Percentiles rank a stretch among this genome's conserved stretches.
phyloP scores from a whole-genome alignment of 2,113 vertebrate species.

The Acanthochromis polyacanthus region DNA sequence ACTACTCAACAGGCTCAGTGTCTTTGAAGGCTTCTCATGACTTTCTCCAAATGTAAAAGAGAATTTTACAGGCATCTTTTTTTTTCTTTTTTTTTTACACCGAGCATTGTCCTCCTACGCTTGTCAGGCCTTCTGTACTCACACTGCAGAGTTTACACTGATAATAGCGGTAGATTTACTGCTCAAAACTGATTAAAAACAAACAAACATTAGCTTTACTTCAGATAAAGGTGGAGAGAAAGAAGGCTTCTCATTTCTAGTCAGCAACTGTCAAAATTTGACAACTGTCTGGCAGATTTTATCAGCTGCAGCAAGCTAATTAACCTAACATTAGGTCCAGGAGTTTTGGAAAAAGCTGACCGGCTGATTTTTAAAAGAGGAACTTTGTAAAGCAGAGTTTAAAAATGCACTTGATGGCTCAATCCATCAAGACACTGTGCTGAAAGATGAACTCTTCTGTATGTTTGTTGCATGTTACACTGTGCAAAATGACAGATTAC shows the following conservation, averaged over 20 bases:
- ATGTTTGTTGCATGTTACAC: no score
- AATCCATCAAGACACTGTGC: background rate
- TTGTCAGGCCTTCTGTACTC: background rate
- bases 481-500: no score
- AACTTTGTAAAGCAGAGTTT: background rate
- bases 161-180: background rate
- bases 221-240: background rate
- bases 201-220: background rate
- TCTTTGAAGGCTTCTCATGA: background rate
- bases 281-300: background rate
- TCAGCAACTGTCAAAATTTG: background rate
- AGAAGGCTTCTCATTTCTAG: background rate
- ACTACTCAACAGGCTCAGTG: background rate
- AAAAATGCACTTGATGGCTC: background rate
- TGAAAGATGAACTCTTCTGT: no score
- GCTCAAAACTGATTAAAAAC: background rate
- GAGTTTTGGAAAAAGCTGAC: background rate
- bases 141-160: background rate
- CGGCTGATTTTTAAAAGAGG: background rate
- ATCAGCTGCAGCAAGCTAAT: background rate
- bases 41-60: slow-evolving; percentile 21
- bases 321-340: slow-evolving; percentile 8
- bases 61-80: background rate
- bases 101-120: background rate
- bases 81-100: background rate